Conservation (phyloP, 2,888 invertebrate species). For the Rhingia rostrata region DNA sequence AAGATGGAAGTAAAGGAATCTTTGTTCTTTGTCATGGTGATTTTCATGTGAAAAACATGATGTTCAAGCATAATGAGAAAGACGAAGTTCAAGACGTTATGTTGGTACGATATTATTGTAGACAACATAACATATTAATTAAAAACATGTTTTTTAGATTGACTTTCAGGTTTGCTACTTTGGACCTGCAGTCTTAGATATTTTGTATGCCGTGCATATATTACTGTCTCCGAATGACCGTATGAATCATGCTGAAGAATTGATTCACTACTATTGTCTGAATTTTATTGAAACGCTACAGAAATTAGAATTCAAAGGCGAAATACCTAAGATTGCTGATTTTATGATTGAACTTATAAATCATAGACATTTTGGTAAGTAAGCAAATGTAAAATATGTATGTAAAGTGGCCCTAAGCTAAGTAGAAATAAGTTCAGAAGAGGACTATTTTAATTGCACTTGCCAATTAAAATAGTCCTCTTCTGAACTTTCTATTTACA, state of each 20-base stretch:
- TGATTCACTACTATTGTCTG: constrained; percentile 29
- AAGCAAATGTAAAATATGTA: neutral
- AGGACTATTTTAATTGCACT: no score
- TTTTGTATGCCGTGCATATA: constrained; percentile 35
- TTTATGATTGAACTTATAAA: constrained; percentile 21
- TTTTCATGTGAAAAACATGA: constrained; percentile 78
- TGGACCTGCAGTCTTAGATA: constrained; percentile 46
- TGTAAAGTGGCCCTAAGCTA: no score
- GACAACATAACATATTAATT: neutral
- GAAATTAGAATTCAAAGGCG: constrained; percentile 23
- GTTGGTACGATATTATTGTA: constrained; percentile 61
- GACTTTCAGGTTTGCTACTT: constrained; percentile 56
- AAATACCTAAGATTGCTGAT: constrained; percentile 31
- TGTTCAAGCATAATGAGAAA: constrained; percentile 75
- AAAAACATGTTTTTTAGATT: constrained; percentile 31
- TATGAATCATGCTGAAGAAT: constrained; percentile 21
- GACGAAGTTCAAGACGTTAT: constrained; percentile 75
- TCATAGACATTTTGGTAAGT: constrained; percentile 13
- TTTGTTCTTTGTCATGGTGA: constrained; percentile 79
- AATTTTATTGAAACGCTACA: constrained; percentile 40
- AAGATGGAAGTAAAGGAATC: constrained; percentile 11
- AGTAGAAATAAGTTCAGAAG: no score
- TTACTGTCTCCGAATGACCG: neutral
- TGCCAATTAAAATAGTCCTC: no score
- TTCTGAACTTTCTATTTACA: no score